Percentiles rank a stretch among this genome's conserved stretches.
These are phyloP conservation scores for Epistrophe grossulariae DNA, from an alignment of 2,888 invertebrate species.

Conservation along the genomic window DNA sequence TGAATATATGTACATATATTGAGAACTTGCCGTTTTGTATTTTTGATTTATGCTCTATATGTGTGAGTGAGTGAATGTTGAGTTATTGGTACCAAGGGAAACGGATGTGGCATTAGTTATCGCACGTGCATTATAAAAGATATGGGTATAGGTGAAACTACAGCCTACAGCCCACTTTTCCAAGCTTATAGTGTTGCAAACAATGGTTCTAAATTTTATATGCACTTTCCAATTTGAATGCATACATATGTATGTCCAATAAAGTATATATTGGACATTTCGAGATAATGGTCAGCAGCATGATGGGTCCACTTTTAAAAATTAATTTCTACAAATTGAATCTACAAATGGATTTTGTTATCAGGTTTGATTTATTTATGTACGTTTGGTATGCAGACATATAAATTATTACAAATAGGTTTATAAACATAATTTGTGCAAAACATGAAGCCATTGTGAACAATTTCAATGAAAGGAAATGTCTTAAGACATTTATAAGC, in stretches of 20 bases:
- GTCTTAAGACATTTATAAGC: too few relatives aligned
- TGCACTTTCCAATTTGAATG: slow-evolving; percentile 7
- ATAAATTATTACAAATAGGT: too few relatives aligned
- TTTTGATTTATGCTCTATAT: slow-evolving; percentile 37
- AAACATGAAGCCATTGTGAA: too few relatives aligned
- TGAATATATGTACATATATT: slow-evolving; percentile 57
- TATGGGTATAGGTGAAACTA: neutral
- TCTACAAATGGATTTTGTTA: slow-evolving; percentile 22
- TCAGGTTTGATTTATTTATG: slow-evolving; percentile 54
- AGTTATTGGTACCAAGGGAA: slow-evolving; percentile 4
- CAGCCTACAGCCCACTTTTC: neutral
- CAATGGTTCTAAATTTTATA: slow-evolving; percentile 45
- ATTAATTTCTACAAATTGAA: slow-evolving; percentile 32
- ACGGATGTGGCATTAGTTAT: slow-evolving; percentile 69
- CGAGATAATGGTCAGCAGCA: slow-evolving; percentile 35
- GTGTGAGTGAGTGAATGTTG: neutral
- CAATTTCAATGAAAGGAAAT: too few relatives aligned
- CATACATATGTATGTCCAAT: slow-evolving; percentile 8
- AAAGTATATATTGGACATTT: slow-evolving; percentile 35
- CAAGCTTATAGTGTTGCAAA: slow-evolving; percentile 10
- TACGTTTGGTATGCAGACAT: too few relatives aligned
- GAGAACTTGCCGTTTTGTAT: slow-evolving; percentile 41
- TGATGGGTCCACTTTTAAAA: slow-evolving; percentile 37
- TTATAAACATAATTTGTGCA: too few relatives aligned
- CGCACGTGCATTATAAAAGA: slow-evolving; percentile 40